Evolutionary conservation across 2,113 vertebrate genomes (phyloP).

Genomic region (Erythrocercus mccallii): DNA sequence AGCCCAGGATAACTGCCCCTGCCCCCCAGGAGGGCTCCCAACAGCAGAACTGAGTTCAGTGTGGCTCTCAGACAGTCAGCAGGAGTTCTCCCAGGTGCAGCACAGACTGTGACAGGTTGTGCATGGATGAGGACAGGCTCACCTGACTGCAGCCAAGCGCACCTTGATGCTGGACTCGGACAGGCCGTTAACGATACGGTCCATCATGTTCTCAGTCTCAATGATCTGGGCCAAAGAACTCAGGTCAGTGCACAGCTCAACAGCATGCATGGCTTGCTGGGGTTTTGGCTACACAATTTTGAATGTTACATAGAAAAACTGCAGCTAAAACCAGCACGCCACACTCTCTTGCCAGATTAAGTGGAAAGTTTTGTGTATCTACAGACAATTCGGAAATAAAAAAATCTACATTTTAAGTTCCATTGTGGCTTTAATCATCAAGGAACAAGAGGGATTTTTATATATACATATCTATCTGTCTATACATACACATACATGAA

Average conservation of each 20-base stretch:
- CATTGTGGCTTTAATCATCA: background rate
- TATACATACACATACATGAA: background rate
- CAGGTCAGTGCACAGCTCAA: constrained; percentile 28
- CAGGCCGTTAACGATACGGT: constrained; percentile 96
- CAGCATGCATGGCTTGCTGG: background rate
- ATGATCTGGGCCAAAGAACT: constrained; percentile 85
- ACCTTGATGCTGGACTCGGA: constrained; percentile 98
- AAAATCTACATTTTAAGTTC: background rate
- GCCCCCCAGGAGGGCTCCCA: background rate
- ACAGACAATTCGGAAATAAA: background rate
- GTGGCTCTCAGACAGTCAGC: background rate
- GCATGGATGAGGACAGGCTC: constrained; percentile 60
- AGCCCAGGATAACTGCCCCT: background rate
- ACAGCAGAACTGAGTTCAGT: background rate
- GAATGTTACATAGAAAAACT: background rate
- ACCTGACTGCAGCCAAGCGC: constrained; percentile 97
- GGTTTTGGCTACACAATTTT: background rate
- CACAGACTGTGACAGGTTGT: background rate
- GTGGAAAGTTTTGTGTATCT: background rate
- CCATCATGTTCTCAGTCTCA: constrained; percentile 99
- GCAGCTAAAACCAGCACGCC: background rate
- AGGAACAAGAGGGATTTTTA: background rate
- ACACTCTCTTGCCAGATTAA: background rate
- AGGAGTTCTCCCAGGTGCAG: background rate
- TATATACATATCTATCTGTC: background rate